Conservation (phyloP, 2,797 vertebrate species). For the Monodelphis domestica region DNA sequence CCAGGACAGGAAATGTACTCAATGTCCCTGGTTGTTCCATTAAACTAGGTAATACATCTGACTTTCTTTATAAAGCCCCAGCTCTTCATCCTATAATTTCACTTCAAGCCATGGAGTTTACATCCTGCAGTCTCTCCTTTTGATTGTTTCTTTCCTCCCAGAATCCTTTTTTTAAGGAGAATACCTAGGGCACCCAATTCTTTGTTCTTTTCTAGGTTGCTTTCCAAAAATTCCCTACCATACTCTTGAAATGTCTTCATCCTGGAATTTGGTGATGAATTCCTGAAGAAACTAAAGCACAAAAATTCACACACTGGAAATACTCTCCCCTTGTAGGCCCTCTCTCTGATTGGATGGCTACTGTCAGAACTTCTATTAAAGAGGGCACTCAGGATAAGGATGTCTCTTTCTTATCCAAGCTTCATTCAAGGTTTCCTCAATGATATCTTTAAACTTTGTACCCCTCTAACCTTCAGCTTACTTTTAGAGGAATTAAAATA, state of each 20-base stretch:
- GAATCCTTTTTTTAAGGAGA: not conserved
- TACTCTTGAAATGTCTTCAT: not conserved
- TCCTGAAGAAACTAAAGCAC: not conserved
- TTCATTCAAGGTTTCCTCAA: not conserved
- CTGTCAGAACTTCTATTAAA: too few species aligned
- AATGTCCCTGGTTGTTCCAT: not conserved
- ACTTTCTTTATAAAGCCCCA: not conserved
- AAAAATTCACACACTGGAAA: not conserved
- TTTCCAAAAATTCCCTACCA: not conserved
- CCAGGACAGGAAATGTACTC: not conserved
- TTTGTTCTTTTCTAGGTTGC: not conserved
- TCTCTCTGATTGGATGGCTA: not conserved
- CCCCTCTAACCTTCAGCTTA: not conserved
- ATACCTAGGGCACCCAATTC: rapidly evolving
- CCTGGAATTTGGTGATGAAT: not conserved
- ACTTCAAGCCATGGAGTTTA: not conserved
- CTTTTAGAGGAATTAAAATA: not conserved
- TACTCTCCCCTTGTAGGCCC: not conserved
- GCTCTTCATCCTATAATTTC: not conserved
- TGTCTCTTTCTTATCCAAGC: not conserved
- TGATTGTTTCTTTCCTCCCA: not conserved
- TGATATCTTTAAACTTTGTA: not conserved
- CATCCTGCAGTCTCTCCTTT: not conserved
- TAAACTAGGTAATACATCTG: not conserved
- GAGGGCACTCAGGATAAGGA: rapidly evolving